These are phyloP conservation scores for Clarias magur DNA, from an alignment of 2,113 vertebrate genomes.

Conservation along the genomic window DNA sequence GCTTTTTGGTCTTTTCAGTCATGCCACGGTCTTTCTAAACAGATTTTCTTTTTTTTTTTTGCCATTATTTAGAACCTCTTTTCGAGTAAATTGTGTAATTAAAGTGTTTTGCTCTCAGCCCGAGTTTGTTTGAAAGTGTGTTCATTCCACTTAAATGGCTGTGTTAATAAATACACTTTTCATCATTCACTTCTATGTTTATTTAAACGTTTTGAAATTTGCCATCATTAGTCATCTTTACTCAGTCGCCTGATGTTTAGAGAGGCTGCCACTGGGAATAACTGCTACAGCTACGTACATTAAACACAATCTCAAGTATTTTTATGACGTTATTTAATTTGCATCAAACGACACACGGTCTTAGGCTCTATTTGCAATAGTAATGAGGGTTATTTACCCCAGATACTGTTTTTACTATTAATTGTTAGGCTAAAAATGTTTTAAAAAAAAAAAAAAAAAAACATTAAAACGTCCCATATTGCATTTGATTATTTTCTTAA, in stretches of 20 bases:
- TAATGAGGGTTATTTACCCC: neutral
- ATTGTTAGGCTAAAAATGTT: no score
- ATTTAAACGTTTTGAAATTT: neutral
- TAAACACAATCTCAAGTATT: neutral
- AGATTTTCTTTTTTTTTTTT: neutral
- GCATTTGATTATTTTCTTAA: no score
- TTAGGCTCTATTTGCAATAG: neutral
- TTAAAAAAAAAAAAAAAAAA: no score
- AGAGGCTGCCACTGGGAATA: neutral
- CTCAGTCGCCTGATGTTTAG: neutral
- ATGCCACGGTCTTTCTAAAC: conserved; percentile 37
- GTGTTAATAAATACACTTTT: conserved; percentile 49
- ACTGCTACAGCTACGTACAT: neutral
- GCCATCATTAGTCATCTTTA: neutral
- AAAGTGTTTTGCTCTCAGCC: conserved; percentile 32
- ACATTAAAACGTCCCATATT: no score
- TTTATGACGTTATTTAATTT: neutral
- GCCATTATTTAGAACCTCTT: conserved; percentile 32
- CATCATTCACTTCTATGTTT: conserved; percentile 19
- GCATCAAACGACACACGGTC: neutral
- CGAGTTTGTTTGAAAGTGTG: conserved; percentile 23
- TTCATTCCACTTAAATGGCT: conserved; percentile 33
- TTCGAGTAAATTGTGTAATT: conserved; percentile 41
- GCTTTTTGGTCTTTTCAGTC: conserved; percentile 41
- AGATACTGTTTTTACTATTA: neutral